These are phyloP conservation scores for Holothuria leucospilota DNA, from an alignment of 53 echinoderm and acorn worm species.

Conservation along the genomic window DNA sequence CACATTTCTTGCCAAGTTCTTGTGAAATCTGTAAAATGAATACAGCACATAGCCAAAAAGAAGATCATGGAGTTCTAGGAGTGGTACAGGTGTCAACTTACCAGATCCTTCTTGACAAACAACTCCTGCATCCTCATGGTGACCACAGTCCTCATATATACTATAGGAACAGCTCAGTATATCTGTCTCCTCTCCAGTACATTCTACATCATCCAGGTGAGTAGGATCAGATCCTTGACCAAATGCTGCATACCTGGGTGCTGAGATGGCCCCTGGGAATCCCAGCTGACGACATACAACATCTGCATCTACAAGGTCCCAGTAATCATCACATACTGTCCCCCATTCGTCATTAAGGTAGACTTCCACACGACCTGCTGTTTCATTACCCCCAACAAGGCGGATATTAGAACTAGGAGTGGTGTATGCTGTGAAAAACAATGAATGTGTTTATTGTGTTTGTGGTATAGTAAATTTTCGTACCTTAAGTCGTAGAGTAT, in stretches of 20 bases:
- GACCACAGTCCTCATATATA: not conserved
- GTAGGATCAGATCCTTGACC: conserved; percentile 1
- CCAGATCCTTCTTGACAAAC: not conserved
- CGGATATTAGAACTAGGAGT: not conserved
- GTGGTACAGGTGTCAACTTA: too few species aligned
- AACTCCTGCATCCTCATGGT: conserved; percentile 2
- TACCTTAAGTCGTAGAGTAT: too few species aligned
- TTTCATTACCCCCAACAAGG: not conserved
- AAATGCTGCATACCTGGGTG: not conserved
- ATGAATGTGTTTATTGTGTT: too few species aligned
- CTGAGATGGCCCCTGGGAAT: not conserved
- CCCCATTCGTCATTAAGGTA: conserved; percentile 15
- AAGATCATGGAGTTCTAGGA: too few species aligned
- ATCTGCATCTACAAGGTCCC: not conserved
- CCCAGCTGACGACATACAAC: conserved; percentile 33
- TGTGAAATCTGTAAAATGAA: too few species aligned
- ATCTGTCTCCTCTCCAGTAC: not conserved
- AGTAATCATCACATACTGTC: conserved; percentile 31
- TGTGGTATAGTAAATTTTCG: too few species aligned
- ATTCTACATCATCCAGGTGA: conserved; percentile 9
- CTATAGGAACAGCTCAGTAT: not conserved
- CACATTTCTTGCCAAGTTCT: too few species aligned
- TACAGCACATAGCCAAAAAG: too few species aligned
- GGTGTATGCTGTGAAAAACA: too few species aligned
- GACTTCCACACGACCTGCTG: conserved; percentile 22